phyloP scores from a whole-genome alignment of 2,888 invertebrate genomes.

The Achlya flavicornis region DNA sequence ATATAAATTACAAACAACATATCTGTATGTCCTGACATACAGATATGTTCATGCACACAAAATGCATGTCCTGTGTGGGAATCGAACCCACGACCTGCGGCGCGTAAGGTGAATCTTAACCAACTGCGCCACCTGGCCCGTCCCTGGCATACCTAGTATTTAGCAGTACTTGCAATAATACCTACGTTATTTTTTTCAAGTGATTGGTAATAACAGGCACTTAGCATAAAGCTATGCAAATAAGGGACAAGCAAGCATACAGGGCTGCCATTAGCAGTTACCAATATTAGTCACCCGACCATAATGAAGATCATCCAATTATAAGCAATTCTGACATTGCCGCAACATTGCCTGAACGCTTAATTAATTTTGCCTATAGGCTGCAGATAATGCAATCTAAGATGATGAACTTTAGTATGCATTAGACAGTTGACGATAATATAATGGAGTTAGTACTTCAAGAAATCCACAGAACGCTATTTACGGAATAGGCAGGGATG shows the following conservation, averaged over 20 bases:
- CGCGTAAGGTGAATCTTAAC: no score
- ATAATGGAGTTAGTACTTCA: no score
- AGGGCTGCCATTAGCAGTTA: not conserved
- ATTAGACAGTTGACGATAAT: not conserved
- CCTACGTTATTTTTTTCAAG: not conserved
- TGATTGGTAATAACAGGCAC: not conserved
- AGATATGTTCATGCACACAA: no score
- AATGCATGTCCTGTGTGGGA: no score
- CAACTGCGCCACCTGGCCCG: no score
- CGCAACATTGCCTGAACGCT: conserved; percentile 8
- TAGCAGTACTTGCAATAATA: no score
- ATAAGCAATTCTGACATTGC: not conserved
- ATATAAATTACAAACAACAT: no score
- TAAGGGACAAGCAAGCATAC: not conserved
- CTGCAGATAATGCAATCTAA: not conserved
- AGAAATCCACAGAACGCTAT: no score
- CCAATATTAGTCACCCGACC: not conserved
- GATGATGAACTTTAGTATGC: not conserved
- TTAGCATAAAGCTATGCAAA: not conserved
- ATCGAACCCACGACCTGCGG: no score
- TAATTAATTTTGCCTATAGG: not conserved
- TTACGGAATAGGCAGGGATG: no score
- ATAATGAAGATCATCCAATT: not conserved
- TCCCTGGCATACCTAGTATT: no score
- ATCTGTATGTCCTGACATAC: no score